phyloP scores from a whole-genome alignment of 2,888 invertebrate genomes.

The Pherbina coryleti region DNA sequence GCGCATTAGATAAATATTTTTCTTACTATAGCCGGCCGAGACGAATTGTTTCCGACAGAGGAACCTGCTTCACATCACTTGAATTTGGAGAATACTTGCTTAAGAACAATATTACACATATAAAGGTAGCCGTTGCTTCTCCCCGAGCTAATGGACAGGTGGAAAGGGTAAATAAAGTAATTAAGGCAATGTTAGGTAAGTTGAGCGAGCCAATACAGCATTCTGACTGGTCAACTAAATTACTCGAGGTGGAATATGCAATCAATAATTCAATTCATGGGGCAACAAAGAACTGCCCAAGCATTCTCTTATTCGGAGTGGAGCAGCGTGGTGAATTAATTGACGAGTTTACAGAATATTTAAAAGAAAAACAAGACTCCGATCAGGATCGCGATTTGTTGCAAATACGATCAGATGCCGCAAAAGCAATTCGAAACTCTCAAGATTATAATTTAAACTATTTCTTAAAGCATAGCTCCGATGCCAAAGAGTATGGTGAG shows the following conservation, averaged over 20 bases:
- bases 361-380: not conserved
- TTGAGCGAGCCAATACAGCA: not conserved
- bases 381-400: not conserved
- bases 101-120: too few species aligned
- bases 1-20: too few species aligned
- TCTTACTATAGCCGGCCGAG: too few species aligned
- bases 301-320: not conserved
- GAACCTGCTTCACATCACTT: too few species aligned
- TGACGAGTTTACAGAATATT: not conserved
- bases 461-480: conserved; percentile 21
- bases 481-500: not conserved
- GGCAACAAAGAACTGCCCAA: not conserved
- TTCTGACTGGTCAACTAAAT: not conserved
- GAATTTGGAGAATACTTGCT: too few species aligned
- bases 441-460: conserved; percentile 16
- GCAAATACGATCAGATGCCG: not conserved
- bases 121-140: too few species aligned
- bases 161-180: too few species aligned
- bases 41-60: too few species aligned
- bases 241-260: not conserved
- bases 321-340: not conserved
- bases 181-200: too few species aligned
- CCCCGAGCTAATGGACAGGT: too few species aligned
- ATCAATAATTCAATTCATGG: not conserved
- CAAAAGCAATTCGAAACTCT: conserved; percentile 11